Evolutionary conservation across 2,888 invertebrate genomes (phyloP).

Genomic region (Sarcophaga carnaria): DNA sequence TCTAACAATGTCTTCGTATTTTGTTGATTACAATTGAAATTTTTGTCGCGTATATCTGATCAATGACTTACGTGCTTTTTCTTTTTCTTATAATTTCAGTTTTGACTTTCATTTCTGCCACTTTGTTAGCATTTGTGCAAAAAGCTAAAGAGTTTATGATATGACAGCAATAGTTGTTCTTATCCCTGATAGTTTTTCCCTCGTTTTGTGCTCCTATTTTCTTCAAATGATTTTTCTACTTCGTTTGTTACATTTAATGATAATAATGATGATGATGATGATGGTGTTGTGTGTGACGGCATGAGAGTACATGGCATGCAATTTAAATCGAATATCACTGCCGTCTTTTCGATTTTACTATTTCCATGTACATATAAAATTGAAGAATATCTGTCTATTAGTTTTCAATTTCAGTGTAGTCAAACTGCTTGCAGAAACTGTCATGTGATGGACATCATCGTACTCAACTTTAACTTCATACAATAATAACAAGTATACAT

Average conservation of each 20-base stretch:
- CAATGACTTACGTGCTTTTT: conserved; percentile 77
- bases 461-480: too few species aligned
- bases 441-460: background rate
- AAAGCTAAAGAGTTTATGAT: background rate
- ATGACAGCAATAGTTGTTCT: conserved; percentile 39
- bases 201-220: background rate
- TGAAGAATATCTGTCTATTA: conserved; percentile 18
- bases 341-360: background rate
- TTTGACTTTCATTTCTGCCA: background rate
- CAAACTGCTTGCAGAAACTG: background rate
- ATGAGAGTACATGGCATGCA: background rate
- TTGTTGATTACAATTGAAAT: conserved; percentile 73
- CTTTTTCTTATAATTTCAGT: background rate
- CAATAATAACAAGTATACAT: too few species aligned
- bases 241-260: background rate
- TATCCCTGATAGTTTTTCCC: too few species aligned
- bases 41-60: conserved; percentile 79
- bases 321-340: background rate
- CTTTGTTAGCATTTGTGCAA: conserved; percentile 2
- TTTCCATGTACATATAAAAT: background rate
- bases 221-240: background rate
- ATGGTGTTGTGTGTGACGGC: background rate
- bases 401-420: conserved; percentile 44
- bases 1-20: background rate
- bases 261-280: background rate